phyloP scores from a whole-genome alignment of 2,888 invertebrate genomes.

The Ceriagrion tenellum region DNA sequence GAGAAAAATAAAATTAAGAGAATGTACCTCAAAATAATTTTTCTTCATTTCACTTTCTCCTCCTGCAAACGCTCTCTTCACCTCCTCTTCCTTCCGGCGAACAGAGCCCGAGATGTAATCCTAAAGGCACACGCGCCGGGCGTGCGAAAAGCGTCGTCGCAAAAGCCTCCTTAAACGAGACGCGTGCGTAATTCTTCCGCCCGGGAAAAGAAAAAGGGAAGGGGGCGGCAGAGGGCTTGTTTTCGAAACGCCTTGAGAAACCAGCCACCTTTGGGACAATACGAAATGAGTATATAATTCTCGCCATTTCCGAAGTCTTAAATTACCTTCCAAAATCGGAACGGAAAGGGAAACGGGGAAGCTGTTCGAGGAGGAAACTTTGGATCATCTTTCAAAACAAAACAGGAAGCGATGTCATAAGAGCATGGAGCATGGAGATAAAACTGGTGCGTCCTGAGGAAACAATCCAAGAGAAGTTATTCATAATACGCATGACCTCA shows the following conservation, averaged over 20 bases:
- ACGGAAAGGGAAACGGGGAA: not conserved
- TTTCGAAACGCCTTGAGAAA: constrained; percentile 8
- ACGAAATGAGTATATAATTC: not conserved
- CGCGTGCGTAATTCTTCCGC: constrained; percentile 1
- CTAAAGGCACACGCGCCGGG: not conserved
- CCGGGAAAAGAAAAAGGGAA: not conserved
- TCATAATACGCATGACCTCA: too few species aligned
- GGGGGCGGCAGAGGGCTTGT: not conserved
- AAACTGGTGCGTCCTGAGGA: not conserved
- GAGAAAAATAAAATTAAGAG: not conserved
- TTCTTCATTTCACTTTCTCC: not conserved
- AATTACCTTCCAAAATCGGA: not conserved
- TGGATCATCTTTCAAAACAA: not conserved
- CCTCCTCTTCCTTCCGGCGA: not conserved
- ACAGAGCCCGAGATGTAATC: not conserved
- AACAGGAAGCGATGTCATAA: constrained; percentile 16
- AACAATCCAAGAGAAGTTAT: too few species aligned
- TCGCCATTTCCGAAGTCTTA: not conserved
- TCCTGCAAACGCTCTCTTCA: not conserved
- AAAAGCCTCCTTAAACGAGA: not conserved
- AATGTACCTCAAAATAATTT: not conserved
- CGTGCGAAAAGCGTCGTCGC: not conserved
- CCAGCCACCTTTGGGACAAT: not conserved
- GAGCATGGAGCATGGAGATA: not conserved
- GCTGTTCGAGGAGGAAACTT: not conserved